Evolutionary conservation across 2,888 invertebrate genomes (phyloP).

Genomic region (Lacanobia oleracea): DNA sequence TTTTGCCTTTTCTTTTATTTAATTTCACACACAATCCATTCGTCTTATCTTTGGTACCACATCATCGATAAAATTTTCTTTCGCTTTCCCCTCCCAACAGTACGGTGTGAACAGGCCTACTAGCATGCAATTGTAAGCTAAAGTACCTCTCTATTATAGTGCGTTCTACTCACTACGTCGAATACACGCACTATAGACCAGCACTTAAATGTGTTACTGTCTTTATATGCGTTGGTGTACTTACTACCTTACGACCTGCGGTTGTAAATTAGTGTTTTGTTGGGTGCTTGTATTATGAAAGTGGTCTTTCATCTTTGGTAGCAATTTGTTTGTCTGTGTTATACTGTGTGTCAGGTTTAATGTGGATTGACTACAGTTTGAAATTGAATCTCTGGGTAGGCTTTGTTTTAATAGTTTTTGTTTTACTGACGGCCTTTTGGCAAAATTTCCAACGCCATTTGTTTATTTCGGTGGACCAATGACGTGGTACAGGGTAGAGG

Average conservation of each 20-base stretch:
- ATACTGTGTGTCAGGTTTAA: neutral
- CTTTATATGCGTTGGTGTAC: conserved; percentile 15
- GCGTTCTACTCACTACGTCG: conserved; percentile 31
- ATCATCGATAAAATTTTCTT: neutral
- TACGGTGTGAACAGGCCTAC: conserved; percentile 53
- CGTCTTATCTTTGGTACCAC: too few species aligned
- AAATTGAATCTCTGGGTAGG: neutral
- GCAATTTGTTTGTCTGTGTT: conserved; percentile 24
- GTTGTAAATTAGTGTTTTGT: neutral
- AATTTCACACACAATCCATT: too few species aligned
- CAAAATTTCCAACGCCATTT: too few species aligned
- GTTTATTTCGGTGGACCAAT: too few species aligned
- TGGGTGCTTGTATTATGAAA: neutral
- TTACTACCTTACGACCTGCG: conserved; percentile 4
- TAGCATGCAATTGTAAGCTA: conserved; percentile 50
- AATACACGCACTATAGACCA: conserved; percentile 24
- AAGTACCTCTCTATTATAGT: conserved; percentile 46
- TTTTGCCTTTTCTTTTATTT: too few species aligned
- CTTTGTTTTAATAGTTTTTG: neutral
- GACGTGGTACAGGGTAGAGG: too few species aligned
- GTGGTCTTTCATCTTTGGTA: too few species aligned
- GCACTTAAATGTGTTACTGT: conserved; percentile 7
- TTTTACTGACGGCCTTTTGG: too few species aligned
- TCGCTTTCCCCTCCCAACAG: conserved; percentile 37
- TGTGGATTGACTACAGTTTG: neutral